Base-by-base conservation (phyloP, 2,113 vertebrate genomes). In the Pavo muticus region DNA sequence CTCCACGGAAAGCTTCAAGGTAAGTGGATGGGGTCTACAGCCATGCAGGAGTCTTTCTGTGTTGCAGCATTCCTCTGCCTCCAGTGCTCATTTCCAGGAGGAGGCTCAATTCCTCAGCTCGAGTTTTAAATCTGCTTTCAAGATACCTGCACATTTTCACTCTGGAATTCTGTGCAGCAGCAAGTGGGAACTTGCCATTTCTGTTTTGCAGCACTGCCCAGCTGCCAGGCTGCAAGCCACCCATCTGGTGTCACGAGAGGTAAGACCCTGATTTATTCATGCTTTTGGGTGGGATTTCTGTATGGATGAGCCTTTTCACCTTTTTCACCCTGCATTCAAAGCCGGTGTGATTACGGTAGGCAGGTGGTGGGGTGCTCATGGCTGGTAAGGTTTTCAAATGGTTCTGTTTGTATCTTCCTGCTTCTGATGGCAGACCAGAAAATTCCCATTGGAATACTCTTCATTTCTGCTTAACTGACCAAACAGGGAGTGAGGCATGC, bases 1-100 rank as follows among this genome's bases (percentile, higher is more conserved):
- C 94, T 95, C 96, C 94, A 96, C 94, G n/a, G 96, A 97, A 96
- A 97, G 96, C 96, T 96, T 90, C 94, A 97, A 98, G 98, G 98
- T 98, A 97, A 97, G 98, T 94, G 93, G 72, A 59, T 68, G 84
- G 50, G 24, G 84, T 78, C 84, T 11, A 1, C 88, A 73, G 93
- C 30, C 80, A 92, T 87, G 74, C 42, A 64, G 71, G 35, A 54
- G 69, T 8, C 95, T 70, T 42, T 6, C 5, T 9, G 63, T 90
- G 63, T 72, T 79, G 70, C 85, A 86, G 3, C 47, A 47, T 76
- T 81, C 71, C n/a, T 91, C 89, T 71, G 75, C 87, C 40, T 71
- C 80, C 65, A 14, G 14, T 54, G 45, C 40, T 83, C 39, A 9
- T 64, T 83, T 32, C 42, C 74, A 59, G 57, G 52, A 48, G 16